A percentile compares a stretch with the other conserved stretches of the same genome.
phyloP scores from a whole-genome alignment of 2,113 vertebrate species.

The Otus sunia region DNA sequence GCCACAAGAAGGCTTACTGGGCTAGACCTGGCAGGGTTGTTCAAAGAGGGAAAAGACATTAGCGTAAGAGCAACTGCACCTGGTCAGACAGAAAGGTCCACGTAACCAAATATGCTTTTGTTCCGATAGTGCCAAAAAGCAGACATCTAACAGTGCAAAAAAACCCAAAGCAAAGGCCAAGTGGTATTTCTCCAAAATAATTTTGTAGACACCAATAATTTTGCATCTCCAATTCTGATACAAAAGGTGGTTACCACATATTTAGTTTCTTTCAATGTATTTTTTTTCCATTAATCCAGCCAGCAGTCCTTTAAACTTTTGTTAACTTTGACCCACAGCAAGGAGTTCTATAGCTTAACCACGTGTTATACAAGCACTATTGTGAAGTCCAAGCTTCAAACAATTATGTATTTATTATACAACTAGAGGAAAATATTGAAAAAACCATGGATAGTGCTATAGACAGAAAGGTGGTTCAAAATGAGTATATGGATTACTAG shows the following conservation, averaged over 20 bases:
- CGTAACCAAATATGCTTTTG: not conserved
- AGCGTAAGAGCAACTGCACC: not conserved
- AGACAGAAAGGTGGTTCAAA: not conserved
- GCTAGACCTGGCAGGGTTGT: not conserved
- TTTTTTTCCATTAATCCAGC: not conserved
- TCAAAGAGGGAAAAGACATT: not conserved
- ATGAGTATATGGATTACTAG: not conserved
- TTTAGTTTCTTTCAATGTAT: not conserved
- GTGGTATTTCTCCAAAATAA: not conserved
- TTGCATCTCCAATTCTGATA: not conserved
- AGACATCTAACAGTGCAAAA: not conserved
- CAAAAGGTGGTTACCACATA: not conserved
- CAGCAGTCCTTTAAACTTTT: not conserved
- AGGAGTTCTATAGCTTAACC: not conserved
- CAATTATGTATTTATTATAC: not conserved
- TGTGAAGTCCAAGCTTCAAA: not conserved
- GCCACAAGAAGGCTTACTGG: not conserved
- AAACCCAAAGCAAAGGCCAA: not conserved
- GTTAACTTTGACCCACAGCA: not conserved
- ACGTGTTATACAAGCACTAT: accelerated
- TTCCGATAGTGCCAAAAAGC: not conserved
- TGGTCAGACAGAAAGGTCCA: not conserved
- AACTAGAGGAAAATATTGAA: not conserved
- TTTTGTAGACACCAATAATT: not conserved
- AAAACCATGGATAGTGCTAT: not conserved